These are phyloP conservation scores for Aurelia sp. DNA, from an alignment of 30 jellyfish, hydroid and myxozoan genomes.

Conservation along the genomic window DNA sequence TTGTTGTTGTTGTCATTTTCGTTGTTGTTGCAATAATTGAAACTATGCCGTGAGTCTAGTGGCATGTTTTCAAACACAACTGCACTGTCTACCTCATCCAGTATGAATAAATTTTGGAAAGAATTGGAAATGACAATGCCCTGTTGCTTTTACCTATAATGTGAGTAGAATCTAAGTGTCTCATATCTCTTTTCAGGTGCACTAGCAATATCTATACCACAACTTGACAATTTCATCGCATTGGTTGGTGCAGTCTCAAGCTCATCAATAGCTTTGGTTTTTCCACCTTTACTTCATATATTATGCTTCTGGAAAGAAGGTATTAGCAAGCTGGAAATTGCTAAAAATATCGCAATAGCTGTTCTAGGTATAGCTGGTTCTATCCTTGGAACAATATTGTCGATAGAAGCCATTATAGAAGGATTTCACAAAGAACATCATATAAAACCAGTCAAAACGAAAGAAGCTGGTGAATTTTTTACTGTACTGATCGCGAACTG, in stretches of 20 bases:
- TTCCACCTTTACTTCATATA: constrained; percentile 95
- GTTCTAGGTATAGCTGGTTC: constrained; percentile 95
- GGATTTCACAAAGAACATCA: constrained; percentile 90
- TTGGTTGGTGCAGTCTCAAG: constrained; percentile 97
- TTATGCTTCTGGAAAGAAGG: constrained; percentile 95
- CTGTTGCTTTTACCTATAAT: too few relatives aligned
- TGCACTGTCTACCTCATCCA: too few relatives aligned
- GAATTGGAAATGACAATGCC: too few relatives aligned
- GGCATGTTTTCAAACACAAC: too few relatives aligned
- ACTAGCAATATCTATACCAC: constrained; percentile 96
- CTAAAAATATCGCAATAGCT: constrained; percentile 78
- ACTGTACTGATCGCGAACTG: constrained; percentile 42
- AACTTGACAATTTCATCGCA: constrained; percentile 96
- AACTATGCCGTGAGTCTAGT: too few relatives aligned
- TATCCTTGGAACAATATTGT: constrained; percentile 83
- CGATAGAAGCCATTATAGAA: constrained; percentile 85
- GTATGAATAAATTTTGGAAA: too few relatives aligned
- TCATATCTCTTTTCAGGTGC: constrained; percentile 70
- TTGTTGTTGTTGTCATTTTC: too few relatives aligned
- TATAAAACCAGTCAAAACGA: constrained; percentile 65
- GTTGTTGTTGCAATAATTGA: too few relatives aligned
- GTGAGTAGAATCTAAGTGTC: neutral
- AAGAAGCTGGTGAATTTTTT: constrained; percentile 85
- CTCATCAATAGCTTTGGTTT: constrained; percentile 95
- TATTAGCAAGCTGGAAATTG: constrained; percentile 78